Conservation (phyloP, 2,888 invertebrate genomes). For the Ormyrus pomaceus region DNA sequence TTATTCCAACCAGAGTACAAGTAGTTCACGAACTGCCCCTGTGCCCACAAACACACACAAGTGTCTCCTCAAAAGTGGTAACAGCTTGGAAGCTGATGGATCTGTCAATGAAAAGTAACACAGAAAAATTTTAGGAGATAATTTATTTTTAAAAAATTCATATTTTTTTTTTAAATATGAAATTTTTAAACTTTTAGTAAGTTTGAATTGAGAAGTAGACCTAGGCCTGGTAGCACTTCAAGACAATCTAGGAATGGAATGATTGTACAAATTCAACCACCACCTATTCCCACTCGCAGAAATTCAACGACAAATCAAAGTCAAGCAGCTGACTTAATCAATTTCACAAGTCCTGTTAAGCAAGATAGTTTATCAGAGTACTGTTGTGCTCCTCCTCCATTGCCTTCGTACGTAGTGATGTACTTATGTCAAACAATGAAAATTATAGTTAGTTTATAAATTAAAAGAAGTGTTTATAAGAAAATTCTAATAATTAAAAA, state of each 20-base stretch:
- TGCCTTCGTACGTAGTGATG: slow-evolving; percentile 66
- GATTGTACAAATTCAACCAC: slow-evolving; percentile 76
- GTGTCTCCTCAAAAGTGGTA: slow-evolving; percentile 50
- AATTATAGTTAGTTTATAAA: too few species aligned
- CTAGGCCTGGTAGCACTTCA: slow-evolving; percentile 79
- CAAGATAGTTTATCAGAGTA: slow-evolving; percentile 70
- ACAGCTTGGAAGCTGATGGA: slow-evolving; percentile 64
- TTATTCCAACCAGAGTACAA: slow-evolving; percentile 39
- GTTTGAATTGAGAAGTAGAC: slow-evolving; percentile 77
- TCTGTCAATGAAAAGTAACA: slow-evolving; percentile 66
- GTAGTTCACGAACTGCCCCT: slow-evolving; percentile 38
- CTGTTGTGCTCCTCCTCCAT: slow-evolving; percentile 66
- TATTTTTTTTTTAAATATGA: not conserved
- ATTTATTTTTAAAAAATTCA: not conserved
- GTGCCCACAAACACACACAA: slow-evolving; percentile 16
- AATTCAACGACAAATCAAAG: slow-evolving; percentile 70
- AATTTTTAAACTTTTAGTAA: slow-evolving; percentile 63
- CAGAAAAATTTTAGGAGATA: not conserved
- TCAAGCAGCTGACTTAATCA: slow-evolving; percentile 70
- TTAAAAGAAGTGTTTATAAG: not conserved
- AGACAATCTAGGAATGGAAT: slow-evolving; percentile 73
- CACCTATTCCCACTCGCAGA: slow-evolving; percentile 72
- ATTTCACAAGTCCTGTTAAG: slow-evolving; percentile 73
- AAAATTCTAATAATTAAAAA: not conserved
- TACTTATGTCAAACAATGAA: not conserved